Evolutionary conservation across 2,113 vertebrate species (phyloP).

Genomic region (Chamaea fasciata): DNA sequence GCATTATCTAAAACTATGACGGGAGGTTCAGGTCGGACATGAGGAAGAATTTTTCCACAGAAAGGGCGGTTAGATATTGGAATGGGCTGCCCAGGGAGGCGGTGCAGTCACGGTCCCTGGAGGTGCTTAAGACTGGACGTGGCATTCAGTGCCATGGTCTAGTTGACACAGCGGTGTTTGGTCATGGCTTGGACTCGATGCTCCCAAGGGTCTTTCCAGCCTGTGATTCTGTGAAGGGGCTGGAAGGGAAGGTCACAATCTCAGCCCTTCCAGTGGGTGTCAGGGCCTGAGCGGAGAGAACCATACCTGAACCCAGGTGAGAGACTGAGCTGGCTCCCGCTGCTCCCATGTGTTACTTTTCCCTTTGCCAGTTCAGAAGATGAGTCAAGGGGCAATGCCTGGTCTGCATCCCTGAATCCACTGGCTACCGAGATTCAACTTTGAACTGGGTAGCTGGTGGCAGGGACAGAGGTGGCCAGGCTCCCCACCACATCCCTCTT

Average conservation of each 20-base stretch:
- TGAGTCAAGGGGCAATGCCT: neutral
- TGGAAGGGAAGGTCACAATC: neutral
- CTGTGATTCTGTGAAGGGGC: neutral
- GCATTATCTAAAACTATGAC: neutral
- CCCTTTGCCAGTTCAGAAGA: neutral
- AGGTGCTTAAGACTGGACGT: neutral
- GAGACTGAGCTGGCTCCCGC: fast-evolving
- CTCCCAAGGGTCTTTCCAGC: neutral
- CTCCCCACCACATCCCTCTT: neutral
- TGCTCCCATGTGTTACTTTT: fast-evolving
- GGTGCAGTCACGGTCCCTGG: neutral
- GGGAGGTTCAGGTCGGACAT: neutral
- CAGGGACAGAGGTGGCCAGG: neutral
- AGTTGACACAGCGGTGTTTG: neutral
- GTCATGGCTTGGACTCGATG: neutral
- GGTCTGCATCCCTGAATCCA: neutral
- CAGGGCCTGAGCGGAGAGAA: neutral
- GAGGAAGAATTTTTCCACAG: neutral
- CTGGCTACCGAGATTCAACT: fast-evolving
- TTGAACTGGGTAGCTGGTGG: neutral
- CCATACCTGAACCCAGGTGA: no score
- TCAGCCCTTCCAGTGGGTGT: neutral
- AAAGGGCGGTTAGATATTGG: neutral
- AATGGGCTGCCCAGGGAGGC: neutral
- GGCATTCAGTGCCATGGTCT: neutral